These are phyloP conservation scores for Quadroppia sp. DNA, from an alignment of 2,888 invertebrate genomes.

Conservation along the genomic window DNA sequence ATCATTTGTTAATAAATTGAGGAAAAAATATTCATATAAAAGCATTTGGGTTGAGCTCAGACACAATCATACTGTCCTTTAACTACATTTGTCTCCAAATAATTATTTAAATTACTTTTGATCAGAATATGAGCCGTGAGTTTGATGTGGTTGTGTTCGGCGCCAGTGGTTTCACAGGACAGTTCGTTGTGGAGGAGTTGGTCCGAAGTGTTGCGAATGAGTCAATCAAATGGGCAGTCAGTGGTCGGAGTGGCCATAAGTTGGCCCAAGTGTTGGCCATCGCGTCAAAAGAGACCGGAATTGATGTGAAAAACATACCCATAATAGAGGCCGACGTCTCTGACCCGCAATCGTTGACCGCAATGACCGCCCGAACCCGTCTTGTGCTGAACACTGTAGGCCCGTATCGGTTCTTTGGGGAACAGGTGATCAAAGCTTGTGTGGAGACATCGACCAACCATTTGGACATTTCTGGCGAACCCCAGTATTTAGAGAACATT, in stretches of 20 bases:
- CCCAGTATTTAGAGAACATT: conserved; percentile 79
- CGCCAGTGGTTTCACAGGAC: conserved; percentile 89
- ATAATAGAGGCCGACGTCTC: conserved; percentile 73
- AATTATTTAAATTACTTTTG: not conserved
- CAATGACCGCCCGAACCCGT: conserved; percentile 74
- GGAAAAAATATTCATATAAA: not conserved
- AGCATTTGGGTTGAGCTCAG: too few relatives aligned
- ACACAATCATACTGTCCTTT: not conserved
- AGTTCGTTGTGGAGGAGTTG: conserved; percentile 68
- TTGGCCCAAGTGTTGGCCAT: conserved; percentile 57
- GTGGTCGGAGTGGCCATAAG: conserved; percentile 68
- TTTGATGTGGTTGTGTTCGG: conserved; percentile 84
- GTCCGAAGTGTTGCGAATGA: conserved; percentile 50
- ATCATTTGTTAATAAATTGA: not conserved
- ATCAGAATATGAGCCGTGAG: conserved; percentile 32
- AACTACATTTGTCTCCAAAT: not conserved
- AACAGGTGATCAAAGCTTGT: conserved; percentile 82
- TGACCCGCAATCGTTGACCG: conserved; percentile 66
- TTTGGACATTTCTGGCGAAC: conserved; percentile 90
- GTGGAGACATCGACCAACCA: conserved; percentile 74
- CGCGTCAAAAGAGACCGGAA: conserved; percentile 54
- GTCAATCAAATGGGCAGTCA: conserved; percentile 76
- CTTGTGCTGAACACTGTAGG: conserved; percentile 80
- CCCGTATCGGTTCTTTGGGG: conserved; percentile 69
- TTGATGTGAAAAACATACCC: conserved; percentile 61